A percentile compares a stretch with the other conserved stretches of the same genome.
Evolutionary conservation across 2,888 invertebrate genomes (phyloP).

Genomic region (Cosmia pyralina): DNA sequence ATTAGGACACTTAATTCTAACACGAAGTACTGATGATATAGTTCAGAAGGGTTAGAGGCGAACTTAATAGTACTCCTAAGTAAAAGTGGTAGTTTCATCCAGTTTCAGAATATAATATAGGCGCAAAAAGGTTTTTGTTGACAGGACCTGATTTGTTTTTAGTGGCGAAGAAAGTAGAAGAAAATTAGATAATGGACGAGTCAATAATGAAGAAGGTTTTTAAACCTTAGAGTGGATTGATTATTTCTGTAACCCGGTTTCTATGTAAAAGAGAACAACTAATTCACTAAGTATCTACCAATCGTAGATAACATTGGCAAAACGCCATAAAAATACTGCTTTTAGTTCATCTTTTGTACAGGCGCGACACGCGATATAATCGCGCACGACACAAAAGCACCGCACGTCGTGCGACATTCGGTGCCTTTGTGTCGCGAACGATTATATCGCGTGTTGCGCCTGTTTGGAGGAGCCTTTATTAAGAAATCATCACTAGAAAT

Average conservation of each 20-base stretch:
- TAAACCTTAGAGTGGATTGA: neutral
- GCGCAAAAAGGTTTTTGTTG: neutral
- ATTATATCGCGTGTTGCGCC: no score
- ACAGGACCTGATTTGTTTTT: neutral
- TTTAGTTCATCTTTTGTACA: neutral
- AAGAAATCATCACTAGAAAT: neutral
- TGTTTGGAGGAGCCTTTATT: no score
- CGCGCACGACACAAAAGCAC: no score
- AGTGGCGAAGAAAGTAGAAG: neutral
- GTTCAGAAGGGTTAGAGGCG: constrained; percentile 60
- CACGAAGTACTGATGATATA: constrained; percentile 65
- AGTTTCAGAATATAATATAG: neutral
- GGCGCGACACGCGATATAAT: no score
- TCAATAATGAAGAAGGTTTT: no score
- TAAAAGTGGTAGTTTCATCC: constrained; percentile 7
- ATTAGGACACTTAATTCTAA: constrained; percentile 75
- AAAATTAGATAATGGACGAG: neutral
- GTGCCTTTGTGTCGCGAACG: no score
- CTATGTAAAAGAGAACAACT: neutral
- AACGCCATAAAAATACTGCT: neutral
- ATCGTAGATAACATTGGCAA: neutral
- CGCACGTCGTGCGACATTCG: no score
- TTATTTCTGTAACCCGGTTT: neutral
- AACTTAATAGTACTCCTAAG: constrained; percentile 39
- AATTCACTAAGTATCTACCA: neutral